phyloP scores from a whole-genome alignment of 2,113 vertebrate species.

The Apodemus speciosus region DNA sequence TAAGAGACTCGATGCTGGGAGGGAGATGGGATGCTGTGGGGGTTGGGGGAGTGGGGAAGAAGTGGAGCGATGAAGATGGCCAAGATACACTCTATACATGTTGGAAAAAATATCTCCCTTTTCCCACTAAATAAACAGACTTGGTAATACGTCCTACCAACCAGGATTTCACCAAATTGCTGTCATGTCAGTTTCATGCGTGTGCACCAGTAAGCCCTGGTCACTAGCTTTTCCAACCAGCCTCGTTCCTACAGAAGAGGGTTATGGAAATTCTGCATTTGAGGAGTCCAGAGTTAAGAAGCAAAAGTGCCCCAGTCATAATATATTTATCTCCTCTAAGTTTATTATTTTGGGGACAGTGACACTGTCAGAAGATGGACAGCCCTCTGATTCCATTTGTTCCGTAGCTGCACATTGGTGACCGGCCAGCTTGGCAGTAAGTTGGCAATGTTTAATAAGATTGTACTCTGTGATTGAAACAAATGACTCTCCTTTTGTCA shows the following conservation, averaged over 20 bases:
- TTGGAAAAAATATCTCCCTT: not conserved
- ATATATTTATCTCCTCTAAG: conserved; percentile 71
- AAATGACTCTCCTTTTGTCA: conserved; percentile 76
- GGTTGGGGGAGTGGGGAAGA: not conserved
- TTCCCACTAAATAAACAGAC: not conserved
- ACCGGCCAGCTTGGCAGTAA: conserved; percentile 75
- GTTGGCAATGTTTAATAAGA: conserved; percentile 77
- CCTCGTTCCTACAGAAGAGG: conserved; percentile 22
- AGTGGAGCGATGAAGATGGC: not conserved
- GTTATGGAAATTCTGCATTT: conserved; percentile 61
- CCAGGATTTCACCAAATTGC: not conserved
- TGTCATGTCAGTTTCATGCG: not conserved
- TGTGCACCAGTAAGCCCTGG: not conserved
- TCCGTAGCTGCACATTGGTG: conserved; percentile 53
- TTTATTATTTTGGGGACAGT: conserved; percentile 76
- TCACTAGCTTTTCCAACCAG: not conserved
- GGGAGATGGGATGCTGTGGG: not conserved
- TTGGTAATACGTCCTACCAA: not conserved
- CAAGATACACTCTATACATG: not conserved
- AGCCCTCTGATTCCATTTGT: conserved; percentile 76
- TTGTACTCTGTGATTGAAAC: conserved; percentile 78
- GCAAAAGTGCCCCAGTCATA: conserved; percentile 68
- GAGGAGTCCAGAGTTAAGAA: conserved; percentile 71
- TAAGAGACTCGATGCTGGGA: not conserved
- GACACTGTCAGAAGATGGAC: conserved; percentile 77